phyloP scores from a whole-genome alignment of 2,113 vertebrate genomes.

The Chaenocephalus aceratus region DNA sequence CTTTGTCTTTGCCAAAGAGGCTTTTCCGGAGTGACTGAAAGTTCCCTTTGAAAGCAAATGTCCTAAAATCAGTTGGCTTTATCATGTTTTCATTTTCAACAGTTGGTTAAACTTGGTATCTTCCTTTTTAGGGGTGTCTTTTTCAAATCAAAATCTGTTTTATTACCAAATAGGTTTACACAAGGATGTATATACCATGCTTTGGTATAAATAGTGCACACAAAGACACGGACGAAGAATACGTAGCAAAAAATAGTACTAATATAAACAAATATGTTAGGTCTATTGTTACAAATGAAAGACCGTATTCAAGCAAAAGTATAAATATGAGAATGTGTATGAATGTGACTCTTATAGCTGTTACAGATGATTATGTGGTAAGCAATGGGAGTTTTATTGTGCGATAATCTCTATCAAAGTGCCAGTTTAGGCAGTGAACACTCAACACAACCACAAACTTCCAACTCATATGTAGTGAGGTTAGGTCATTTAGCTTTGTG shows the following conservation, averaged over 20 bases:
- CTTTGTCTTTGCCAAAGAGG: not conserved
- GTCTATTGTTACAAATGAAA: too few species aligned
- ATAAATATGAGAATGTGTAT: too few species aligned
- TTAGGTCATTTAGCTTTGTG: slow-evolving; percentile 38
- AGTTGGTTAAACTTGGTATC: not conserved
- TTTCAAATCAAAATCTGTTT: too few species aligned
- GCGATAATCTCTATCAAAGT: not conserved
- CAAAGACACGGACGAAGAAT: too few species aligned
- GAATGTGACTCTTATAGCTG: not conserved
- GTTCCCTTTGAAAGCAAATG: slow-evolving; percentile 6
- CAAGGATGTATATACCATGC: too few species aligned
- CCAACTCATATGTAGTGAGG: slow-evolving; percentile 2
- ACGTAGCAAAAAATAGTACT: too few species aligned
- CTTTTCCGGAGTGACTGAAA: not conserved
- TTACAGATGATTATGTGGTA: not conserved
- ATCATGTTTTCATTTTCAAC: not conserved
- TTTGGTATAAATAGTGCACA: too few species aligned
- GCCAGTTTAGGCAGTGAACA: slow-evolving; percentile 9
- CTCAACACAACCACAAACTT: slow-evolving; percentile 3
- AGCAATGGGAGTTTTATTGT: not conserved
- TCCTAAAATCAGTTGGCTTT: not conserved
- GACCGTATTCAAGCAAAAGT: too few species aligned
- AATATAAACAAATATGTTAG: too few species aligned
- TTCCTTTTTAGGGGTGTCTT: not conserved
- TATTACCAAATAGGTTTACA: too few species aligned